Conservation (phyloP, 2,888 invertebrate species). For the Cheilosia scutellata region DNA sequence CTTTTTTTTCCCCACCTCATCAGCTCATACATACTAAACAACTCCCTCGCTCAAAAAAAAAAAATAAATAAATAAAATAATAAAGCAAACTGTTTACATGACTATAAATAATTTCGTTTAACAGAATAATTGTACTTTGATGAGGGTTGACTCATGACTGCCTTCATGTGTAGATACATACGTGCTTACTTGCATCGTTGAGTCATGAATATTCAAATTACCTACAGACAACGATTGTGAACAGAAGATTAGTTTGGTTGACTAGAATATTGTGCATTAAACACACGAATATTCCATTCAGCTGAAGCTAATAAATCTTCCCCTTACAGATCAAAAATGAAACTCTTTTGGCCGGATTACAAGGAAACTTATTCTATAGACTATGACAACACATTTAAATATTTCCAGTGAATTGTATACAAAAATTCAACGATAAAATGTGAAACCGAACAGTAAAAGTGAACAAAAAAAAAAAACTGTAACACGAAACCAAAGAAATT, state of each 20-base stretch:
- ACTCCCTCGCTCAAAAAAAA: conserved; percentile 28
- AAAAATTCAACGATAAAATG: conserved; percentile 64
- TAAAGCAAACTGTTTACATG: conserved; percentile 52
- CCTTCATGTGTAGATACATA: conserved; percentile 31
- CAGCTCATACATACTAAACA: conserved; percentile 16
- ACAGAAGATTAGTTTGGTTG: conserved; percentile 54
- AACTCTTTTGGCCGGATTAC: conserved; percentile 71
- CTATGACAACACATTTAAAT: conserved; percentile 39
- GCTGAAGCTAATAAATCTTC: conserved; percentile 3
- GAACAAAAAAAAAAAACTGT: conserved; percentile 44
- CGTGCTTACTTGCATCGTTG: conserved; percentile 54
- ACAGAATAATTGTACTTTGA: conserved; percentile 69
- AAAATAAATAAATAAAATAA: conserved; percentile 19
- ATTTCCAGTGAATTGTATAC: conserved; percentile 20
- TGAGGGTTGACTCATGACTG: conserved; percentile 63
- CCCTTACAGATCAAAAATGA: conserved; percentile 71
- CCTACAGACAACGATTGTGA: conserved; percentile 60
- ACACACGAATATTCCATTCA: conserved; percentile 1
- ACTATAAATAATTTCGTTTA: conserved; percentile 60
- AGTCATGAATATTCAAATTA: conserved; percentile 69
- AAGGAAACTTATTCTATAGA: conserved; percentile 71
- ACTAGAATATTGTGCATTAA: conserved; percentile 40
- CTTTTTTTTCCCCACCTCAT: conserved; percentile 25
- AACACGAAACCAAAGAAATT: conserved; percentile 74
- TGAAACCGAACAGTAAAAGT: conserved; percentile 53